Base-by-base conservation (phyloP, 2,797 vertebrate species). In the Myotis myotis region DNA sequence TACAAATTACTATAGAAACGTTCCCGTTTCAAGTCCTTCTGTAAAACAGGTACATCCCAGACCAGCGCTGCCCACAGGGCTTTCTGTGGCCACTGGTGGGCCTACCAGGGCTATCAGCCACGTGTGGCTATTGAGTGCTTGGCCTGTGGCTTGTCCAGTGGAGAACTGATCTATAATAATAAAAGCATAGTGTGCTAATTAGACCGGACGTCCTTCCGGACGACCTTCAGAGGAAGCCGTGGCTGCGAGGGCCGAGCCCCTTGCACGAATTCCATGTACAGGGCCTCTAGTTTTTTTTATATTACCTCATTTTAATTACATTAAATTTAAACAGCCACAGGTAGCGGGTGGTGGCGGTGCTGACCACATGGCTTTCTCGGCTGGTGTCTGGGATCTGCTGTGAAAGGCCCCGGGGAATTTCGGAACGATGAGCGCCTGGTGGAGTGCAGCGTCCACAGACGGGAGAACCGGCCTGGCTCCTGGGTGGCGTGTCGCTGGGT, bases 331-430 rank as follows among this genome's bases (percentile, higher is more conserved):
- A 84, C 4, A n/a, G 3, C 17, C 25, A 25, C 25, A 15, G 1
- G 15, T 5, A 8, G 20, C 13, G 33, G 47, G 22, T 9, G 72
- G 74, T 38, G 57, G 38, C 79, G 8, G 1, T 12, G 2, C 3
- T 8, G 25, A 23, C 8, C 17, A 47, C 3, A 5, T 0, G 4
- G 22, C 4, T 87, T 49, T 28, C 30, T 28, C 5, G 8, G 36
- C 41, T 23, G 20, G 30, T 10, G 38, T 22, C 36, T 66, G 28
- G 1, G 12, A 57, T 30, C 36, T 8, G 2, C 64, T 22, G 12
- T 28, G 49, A 5, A 22, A 41, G 3, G 55, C 55, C 10, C 0
- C 6, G 3, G 0, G 0, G 2, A 6, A 2, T 8, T 36, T 47
- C 2, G 28, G 71, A 64, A 30, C 28, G 3, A 2, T 22, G 19